phyloP scores from a whole-genome alignment of 2,113 vertebrate species.

The Hippocampus comes region DNA sequence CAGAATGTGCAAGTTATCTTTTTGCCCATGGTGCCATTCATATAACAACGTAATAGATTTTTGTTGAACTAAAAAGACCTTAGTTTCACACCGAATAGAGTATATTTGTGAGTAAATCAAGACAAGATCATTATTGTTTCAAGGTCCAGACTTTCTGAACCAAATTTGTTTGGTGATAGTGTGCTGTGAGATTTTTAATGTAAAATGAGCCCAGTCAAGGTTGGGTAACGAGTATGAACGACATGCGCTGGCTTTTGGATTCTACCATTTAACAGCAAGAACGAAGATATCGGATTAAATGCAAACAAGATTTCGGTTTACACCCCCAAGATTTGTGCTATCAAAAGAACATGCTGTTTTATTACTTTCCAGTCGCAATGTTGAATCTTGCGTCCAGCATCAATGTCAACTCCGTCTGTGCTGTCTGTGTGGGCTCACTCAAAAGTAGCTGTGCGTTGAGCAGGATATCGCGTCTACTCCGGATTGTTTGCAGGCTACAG shows the following conservation, averaged over 20 bases:
- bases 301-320: neutral
- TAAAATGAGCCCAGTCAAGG: too few relatives aligned
- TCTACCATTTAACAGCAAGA: neutral
- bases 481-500: constrained; percentile 38
- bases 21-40: neutral
- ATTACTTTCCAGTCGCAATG: neutral
- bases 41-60: neutral
- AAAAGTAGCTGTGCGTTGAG: constrained; percentile 36
- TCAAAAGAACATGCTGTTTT: neutral
- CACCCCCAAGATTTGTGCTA: too few relatives aligned
- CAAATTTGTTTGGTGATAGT: too few relatives aligned
- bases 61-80: neutral
- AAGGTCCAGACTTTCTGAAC: too few relatives aligned
- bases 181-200: too few relatives aligned
- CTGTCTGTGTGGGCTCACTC: neutral
- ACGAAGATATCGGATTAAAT: neutral
- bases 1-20: too few relatives aligned
- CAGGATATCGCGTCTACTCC: constrained; percentile 58
- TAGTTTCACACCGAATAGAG: neutral
- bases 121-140: too few relatives aligned
- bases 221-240: too few relatives aligned
- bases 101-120: neutral
- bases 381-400: neutral
- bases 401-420: neutral
- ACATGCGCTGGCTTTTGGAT: too few relatives aligned